These are phyloP conservation scores for Drosophila busckii DNA, from an alignment of 1,140 invertebrate genomes.

Conservation along the genomic window DNA sequence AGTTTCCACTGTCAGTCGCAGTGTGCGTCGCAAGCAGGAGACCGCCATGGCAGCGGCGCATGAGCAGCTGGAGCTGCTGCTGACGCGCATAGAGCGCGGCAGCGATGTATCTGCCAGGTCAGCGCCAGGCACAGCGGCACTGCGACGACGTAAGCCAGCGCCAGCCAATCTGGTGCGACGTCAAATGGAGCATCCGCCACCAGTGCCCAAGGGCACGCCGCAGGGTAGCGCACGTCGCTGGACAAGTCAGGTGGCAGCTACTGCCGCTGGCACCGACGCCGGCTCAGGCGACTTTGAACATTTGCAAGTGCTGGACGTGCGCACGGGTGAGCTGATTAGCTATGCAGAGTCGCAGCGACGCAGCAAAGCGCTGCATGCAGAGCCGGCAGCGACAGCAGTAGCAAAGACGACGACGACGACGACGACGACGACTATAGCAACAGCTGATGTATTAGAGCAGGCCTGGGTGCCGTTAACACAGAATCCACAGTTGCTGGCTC, in stretches of 20 bases:
- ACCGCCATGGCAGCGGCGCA: conserved; percentile 37
- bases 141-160: not conserved
- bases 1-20: too few relatives aligned
- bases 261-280: too few relatives aligned
- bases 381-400: not conserved
- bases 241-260: not conserved
- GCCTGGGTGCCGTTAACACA: conserved; percentile 30
- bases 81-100: conserved; percentile 36
- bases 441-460: not conserved
- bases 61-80: conserved; percentile 43
- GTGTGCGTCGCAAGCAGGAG: not conserved
- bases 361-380: not conserved
- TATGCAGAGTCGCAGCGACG: too few relatives aligned
- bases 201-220: conserved; percentile 37
- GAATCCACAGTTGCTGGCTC: conserved; percentile 35
- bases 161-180: conserved; percentile 1
- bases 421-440: not conserved
- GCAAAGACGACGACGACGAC: not conserved
- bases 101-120: not conserved
- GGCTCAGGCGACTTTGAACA: too few relatives aligned
- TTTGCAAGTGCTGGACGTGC: too few relatives aligned
- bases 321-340: too few relatives aligned
- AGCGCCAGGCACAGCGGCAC: not conserved
- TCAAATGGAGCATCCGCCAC: conserved; percentile 23
- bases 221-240: conserved; percentile 25